Percentiles rank a stretch among this genome's conserved stretches.
These are phyloP conservation scores for Heliconius nattereri DNA, from an alignment of 1,140 invertebrate species.

Conservation along the genomic window DNA sequence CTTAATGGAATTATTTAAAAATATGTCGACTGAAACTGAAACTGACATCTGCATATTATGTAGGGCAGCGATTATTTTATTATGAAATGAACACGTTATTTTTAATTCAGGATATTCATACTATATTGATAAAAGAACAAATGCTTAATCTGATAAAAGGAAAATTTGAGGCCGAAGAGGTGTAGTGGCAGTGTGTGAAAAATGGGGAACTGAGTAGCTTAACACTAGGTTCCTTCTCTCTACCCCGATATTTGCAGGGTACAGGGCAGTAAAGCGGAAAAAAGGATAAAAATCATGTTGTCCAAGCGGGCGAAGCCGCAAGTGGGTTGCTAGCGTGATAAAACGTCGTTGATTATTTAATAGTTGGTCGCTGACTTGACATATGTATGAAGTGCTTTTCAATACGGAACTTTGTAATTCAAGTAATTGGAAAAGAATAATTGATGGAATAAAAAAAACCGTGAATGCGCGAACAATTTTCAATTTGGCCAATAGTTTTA, in stretches of 20 bases:
- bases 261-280: not conserved
- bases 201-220: no score
- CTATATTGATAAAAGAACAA: no score
- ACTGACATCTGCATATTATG: slow-evolving; percentile 6
- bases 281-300: not conserved
- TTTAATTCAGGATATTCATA: no score
- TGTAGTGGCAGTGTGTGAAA: no score
- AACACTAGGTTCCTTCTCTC: no score
- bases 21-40: slow-evolving; percentile 14
- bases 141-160: no score
- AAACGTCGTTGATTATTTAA: not conserved
- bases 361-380: not conserved
- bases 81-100: no score
- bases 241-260: no score
- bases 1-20: slow-evolving; percentile 5
- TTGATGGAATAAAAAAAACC: not conserved
- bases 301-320: not conserved
- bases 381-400: slow-evolving; percentile 4
- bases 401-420: slow-evolving; percentile 14
- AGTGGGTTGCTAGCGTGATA: not conserved
- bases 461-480: not conserved
- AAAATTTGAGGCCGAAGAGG: no score
- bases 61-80: no score
- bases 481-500: not conserved
- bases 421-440: slow-evolving; percentile 14